Conservation (phyloP, 2,797 vertebrate species). For the Gymnopithys bicolor region DNA sequence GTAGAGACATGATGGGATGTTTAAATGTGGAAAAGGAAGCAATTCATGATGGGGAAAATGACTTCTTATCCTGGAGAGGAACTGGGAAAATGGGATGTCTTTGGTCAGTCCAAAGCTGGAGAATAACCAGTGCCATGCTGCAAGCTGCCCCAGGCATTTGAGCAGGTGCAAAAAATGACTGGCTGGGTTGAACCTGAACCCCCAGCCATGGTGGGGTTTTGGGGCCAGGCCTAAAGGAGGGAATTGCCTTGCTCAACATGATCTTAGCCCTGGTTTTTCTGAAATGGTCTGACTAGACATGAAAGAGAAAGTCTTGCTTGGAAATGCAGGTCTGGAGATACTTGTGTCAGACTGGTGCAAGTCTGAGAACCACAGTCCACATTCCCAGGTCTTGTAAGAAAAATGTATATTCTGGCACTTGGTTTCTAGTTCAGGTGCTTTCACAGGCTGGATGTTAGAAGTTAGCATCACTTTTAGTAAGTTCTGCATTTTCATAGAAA, state of each 20-base stretch:
- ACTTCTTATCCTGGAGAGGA: background rate
- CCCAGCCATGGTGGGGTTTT: background rate
- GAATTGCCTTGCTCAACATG: background rate
- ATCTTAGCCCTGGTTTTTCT: background rate
- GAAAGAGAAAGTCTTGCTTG: background rate
- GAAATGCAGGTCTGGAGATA: background rate
- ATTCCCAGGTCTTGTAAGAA: background rate
- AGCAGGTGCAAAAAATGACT: background rate
- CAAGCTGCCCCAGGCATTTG: background rate
- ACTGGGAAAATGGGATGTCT: background rate
- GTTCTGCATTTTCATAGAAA: background rate
- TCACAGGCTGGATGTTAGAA: background rate
- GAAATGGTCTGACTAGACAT: background rate
- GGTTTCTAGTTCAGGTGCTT: background rate
- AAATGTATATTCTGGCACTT: background rate
- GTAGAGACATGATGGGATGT: background rate
- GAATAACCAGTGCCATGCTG: background rate
- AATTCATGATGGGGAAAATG: background rate
- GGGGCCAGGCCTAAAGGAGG: background rate
- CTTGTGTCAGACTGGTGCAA: background rate
- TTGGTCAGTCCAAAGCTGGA: background rate
- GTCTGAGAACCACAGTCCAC: background rate
- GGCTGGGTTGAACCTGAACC: background rate
- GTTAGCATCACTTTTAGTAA: background rate
- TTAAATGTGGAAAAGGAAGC: background rate